phyloP scores from a whole-genome alignment of 2,113 vertebrate genomes.

The Strigops habroptila region DNA sequence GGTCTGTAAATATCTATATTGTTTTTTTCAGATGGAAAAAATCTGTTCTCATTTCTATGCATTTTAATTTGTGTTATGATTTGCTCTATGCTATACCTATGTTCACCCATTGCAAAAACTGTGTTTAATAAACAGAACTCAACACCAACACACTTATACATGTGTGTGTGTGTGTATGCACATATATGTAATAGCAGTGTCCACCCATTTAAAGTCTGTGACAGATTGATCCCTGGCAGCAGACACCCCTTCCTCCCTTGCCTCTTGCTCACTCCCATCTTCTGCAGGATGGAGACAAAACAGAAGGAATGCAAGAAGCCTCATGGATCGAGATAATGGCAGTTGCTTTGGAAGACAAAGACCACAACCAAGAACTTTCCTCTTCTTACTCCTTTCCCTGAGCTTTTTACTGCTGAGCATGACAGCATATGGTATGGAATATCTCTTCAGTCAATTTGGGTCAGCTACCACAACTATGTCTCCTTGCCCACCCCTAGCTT shows the following conservation, averaged over 20 bases:
- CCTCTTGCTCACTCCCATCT: background rate
- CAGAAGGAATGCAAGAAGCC: background rate
- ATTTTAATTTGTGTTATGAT: background rate
- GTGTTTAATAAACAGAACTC: background rate
- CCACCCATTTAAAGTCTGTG: background rate
- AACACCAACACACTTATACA: background rate
- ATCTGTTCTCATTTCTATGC: background rate
- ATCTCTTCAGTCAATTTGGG: background rate
- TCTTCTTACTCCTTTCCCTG: background rate
- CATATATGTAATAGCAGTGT: background rate
- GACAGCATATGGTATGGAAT: background rate
- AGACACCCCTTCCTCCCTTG: rapidly evolving
- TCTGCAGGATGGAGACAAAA: background rate
- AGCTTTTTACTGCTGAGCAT: background rate
- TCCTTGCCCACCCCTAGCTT: background rate
- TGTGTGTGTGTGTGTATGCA: background rate
- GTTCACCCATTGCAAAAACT: background rate
- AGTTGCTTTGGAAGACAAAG: background rate
- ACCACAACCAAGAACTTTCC: background rate
- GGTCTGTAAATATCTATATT: background rate
- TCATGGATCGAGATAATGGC: background rate
- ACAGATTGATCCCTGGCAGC: background rate
- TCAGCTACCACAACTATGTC: background rate
- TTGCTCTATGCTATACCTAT: background rate
- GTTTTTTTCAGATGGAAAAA: background rate